phyloP scores from a whole-genome alignment of 1,140 invertebrate genomes.

The Drosophila dunni region DNA sequence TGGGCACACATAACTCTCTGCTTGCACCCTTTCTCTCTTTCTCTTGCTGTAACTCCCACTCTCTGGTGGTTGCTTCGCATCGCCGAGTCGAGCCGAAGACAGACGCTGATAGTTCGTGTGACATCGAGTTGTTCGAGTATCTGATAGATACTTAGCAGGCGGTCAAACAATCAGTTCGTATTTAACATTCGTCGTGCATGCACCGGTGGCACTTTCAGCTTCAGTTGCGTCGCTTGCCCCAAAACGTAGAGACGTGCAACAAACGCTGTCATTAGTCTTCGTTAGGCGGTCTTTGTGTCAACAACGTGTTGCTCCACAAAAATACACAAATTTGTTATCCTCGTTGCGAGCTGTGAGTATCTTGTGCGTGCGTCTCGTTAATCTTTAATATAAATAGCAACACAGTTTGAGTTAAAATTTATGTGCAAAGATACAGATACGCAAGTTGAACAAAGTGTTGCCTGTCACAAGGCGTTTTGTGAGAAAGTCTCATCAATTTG shows the following conservation, averaged over 20 bases:
- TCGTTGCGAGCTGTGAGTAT: constrained; percentile 5
- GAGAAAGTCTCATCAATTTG: constrained; percentile 6
- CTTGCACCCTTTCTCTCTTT: background rate
- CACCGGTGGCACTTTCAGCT: constrained; percentile 21
- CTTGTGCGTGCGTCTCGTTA: constrained; percentile 31
- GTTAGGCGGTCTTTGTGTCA: constrained; percentile 83
- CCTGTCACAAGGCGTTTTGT: background rate
- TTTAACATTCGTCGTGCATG: constrained; percentile 43
- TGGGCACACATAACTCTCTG: background rate
- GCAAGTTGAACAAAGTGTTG: constrained; percentile 20
- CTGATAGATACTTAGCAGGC: constrained; percentile 18
- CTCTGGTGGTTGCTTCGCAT: background rate
- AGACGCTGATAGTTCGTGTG: constrained; percentile 8
- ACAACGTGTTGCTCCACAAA: constrained; percentile 78
- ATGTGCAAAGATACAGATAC: constrained; percentile 1
- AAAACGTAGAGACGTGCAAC: constrained; percentile 8
- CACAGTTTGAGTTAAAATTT: constrained; percentile 22
- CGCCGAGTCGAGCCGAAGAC: constrained; percentile 12
- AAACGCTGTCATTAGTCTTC: constrained; percentile 75
- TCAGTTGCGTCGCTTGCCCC: constrained; percentile 2
- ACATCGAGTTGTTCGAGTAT: background rate
- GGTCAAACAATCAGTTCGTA: constrained; percentile 46
- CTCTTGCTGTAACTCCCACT: background rate
- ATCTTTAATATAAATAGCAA: constrained; percentile 21
- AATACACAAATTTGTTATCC: constrained; percentile 14